These are phyloP conservation scores for Choloepus didactylus DNA, from an alignment of 2,797 vertebrate genomes.

Conservation along the genomic window DNA sequence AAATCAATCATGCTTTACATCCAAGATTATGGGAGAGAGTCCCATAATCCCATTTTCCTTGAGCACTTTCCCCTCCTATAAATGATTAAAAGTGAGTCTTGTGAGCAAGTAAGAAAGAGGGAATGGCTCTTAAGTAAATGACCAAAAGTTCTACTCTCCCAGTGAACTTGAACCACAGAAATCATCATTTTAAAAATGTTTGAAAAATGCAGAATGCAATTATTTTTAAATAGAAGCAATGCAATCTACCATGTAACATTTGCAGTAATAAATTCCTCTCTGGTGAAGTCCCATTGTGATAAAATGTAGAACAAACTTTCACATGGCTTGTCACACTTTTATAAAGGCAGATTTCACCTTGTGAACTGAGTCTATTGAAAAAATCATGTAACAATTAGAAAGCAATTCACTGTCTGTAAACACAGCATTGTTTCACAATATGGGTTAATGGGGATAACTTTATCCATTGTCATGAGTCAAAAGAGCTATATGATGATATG, in stretches of 20 bases:
- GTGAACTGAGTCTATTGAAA: not conserved
- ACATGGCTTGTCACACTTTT: not conserved
- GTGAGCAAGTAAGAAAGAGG: not conserved
- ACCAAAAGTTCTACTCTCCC: not conserved
- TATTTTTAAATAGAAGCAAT: not conserved
- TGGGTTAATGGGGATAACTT: not conserved
- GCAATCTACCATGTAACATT: not conserved
- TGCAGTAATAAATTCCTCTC: not conserved
- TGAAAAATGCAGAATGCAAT: not conserved
- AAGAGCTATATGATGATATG: not conserved
- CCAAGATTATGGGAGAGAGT: not conserved
- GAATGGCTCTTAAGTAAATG: not conserved
- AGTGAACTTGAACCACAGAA: not conserved
- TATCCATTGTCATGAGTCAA: not conserved
- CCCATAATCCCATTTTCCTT: not conserved
- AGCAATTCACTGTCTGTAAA: not conserved
- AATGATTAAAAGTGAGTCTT: not conserved
- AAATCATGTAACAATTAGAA: not conserved
- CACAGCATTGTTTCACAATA: not conserved
- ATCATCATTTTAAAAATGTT: not conserved
- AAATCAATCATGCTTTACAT: not conserved
- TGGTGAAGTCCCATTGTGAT: not conserved
- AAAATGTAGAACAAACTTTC: slow-evolving; percentile 11
- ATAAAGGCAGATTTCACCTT: not conserved
- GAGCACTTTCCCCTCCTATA: not conserved